Conservation (phyloP, 1,140 invertebrate species). For the Drosophila azteca region DNA sequence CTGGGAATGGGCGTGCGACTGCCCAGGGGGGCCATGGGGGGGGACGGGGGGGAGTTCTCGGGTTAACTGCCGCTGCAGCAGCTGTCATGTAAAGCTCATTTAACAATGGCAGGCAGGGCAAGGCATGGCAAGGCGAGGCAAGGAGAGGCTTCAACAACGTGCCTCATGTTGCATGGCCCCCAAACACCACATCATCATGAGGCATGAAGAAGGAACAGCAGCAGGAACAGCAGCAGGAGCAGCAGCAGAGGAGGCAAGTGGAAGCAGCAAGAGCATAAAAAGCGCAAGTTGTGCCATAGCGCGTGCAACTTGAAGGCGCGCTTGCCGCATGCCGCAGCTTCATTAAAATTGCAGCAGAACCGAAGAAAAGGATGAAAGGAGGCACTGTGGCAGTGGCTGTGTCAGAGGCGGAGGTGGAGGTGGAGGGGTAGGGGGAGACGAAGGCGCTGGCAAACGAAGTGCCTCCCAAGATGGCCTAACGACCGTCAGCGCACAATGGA, state of each 20-base stretch:
- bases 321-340: conserved; percentile 77
- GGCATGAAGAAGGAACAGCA: neutral
- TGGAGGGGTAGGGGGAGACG: neutral
- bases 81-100: conserved; percentile 63
- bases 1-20: conserved; percentile 29
- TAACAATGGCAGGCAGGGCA: conserved; percentile 58
- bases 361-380: conserved; percentile 30
- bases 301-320: conserved; percentile 76
- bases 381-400: neutral
- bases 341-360: conserved; percentile 78
- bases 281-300: conserved; percentile 75
- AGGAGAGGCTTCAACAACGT: conserved; percentile 53
- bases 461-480: conserved; percentile 64
- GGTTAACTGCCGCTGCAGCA: conserved; percentile 37
- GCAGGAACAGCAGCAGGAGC: conserved; percentile 8
- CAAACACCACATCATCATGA: neutral
- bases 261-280: conserved; percentile 53
- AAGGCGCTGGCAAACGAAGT: conserved; percentile 13
- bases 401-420: conserved; percentile 5
- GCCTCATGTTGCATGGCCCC: conserved; percentile 7
- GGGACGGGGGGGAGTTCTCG: conserved; percentile 4
- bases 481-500: conserved; percentile 71
- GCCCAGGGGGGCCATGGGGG: neutral
- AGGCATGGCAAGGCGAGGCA: neutral
- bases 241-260: neutral